phyloP scores from a whole-genome alignment of 2,888 invertebrate genomes.

The Eristalis tenax region DNA sequence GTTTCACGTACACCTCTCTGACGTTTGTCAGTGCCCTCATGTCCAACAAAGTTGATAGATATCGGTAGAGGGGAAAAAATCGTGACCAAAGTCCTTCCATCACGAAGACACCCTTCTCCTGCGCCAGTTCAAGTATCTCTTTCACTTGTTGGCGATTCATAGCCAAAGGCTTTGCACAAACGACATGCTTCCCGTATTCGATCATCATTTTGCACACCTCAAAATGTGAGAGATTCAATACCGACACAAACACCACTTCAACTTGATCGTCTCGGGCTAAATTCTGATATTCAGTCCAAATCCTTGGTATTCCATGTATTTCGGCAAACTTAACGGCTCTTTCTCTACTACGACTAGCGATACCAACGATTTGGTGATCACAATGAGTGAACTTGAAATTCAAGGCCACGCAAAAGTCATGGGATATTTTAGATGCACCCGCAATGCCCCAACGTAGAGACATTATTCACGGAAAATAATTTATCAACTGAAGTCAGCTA shows the following conservation, averaged over 20 bases:
- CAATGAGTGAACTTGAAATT: constrained; percentile 84
- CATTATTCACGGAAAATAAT: constrained; percentile 61
- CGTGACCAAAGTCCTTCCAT: constrained; percentile 94
- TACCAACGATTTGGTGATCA: constrained; percentile 86
- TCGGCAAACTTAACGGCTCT: constrained; percentile 88
- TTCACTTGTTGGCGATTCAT: constrained; percentile 87
- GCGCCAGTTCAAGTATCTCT: constrained; percentile 85
- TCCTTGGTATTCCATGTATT: constrained; percentile 85
- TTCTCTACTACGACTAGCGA: constrained; percentile 87
- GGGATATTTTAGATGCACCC: constrained; percentile 90
- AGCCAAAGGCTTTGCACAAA: constrained; percentile 93
- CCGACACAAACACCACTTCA: constrained; percentile 92
- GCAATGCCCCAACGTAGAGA: constrained; percentile 89
- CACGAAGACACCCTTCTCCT: constrained; percentile 86
- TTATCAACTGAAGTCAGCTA: constrained; percentile 41
- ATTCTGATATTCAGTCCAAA: constrained; percentile 88
- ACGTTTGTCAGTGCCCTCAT: constrained; percentile 84
- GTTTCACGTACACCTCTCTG: constrained; percentile 84
- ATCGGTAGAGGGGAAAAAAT: constrained; percentile 88
- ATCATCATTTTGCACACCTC: constrained; percentile 87
- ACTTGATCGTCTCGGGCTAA: constrained; percentile 87
- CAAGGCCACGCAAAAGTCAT: constrained; percentile 89
- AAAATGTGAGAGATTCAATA: constrained; percentile 87
- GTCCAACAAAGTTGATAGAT: constrained; percentile 83
- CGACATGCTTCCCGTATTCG: constrained; percentile 89